Percentiles rank a stretch among this genome's conserved stretches.
Evolutionary conservation across 2,797 vertebrate genomes (phyloP).

Genomic region (Sphaeramia orbicularis): DNA sequence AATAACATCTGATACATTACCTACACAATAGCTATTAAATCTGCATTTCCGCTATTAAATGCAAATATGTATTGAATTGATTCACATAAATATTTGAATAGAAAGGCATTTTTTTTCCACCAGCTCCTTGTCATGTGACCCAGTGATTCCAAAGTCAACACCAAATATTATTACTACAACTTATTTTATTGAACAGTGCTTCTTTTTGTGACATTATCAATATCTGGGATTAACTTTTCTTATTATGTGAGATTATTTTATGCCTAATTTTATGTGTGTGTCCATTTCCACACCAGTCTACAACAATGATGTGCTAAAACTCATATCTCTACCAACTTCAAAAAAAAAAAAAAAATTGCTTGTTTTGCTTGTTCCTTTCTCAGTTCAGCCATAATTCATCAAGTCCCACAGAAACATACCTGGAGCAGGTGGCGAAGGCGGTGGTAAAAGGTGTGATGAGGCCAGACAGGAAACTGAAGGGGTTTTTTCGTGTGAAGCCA

Average conservation of each 20-base stretch:
- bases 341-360: background rate
- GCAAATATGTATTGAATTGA: no score
- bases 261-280: background rate
- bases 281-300: background rate
- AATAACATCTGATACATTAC: no score
- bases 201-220: no score
- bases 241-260: background rate
- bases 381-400: background rate
- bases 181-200: no score
- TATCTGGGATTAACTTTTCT: no score
- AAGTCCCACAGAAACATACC: constrained; percentile 51
- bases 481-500: constrained; percentile 92
- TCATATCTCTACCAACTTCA: background rate
- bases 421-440: constrained; percentile 96
- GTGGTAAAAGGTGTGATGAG: constrained; percentile 96
- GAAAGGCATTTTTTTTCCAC: no score
- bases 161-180: no score
- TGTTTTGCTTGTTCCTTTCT: background rate
- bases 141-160: no score
- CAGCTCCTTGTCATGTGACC: no score
- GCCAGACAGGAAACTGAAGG: constrained; percentile 94
- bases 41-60: no score
- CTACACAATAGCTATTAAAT: no score
- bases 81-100: no score
- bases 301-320: background rate